These are phyloP conservation scores for Pseudomyrmex flavicornis DNA, from an alignment of 1,140 invertebrate genomes.

Conservation along the genomic window DNA sequence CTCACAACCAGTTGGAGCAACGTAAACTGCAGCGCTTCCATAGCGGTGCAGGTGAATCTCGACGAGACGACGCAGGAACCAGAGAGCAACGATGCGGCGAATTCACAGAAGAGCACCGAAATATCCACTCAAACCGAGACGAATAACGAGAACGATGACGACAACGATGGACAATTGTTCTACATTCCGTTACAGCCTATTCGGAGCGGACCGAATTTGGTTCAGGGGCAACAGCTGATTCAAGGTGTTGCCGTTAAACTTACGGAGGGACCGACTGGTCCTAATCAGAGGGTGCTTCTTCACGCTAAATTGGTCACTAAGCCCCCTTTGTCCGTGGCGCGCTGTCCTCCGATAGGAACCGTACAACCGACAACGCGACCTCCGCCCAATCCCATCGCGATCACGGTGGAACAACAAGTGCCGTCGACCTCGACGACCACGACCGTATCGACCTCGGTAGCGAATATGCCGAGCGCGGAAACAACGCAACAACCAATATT, in stretches of 20 bases:
- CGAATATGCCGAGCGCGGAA: conserved; percentile 61
- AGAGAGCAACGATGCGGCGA: conserved; percentile 52
- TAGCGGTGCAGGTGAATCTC: conserved; percentile 87
- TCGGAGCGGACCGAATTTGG: conserved; percentile 82
- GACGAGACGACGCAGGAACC: conserved; percentile 76
- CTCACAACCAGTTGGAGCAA: conserved; percentile 82
- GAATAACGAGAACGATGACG: conserved; percentile 83
- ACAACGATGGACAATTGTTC: conserved; percentile 87
- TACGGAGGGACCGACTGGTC: conserved; percentile 87
- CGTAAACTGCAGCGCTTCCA: conserved; percentile 85
- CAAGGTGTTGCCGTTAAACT: conserved; percentile 89
- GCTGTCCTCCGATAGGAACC: conserved; percentile 86
- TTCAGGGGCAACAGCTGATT: conserved; percentile 85
- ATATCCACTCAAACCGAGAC: conserved; percentile 86
- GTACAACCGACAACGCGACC: conserved; percentile 86
- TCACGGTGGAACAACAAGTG: conserved; percentile 58
- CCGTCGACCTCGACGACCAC: conserved; percentile 74
- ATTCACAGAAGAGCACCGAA: conserved; percentile 81
- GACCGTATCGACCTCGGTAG: conserved; percentile 26
- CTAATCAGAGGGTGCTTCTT: conserved; percentile 88
- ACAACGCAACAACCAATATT: conserved; percentile 60
- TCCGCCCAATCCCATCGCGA: conserved; percentile 68
- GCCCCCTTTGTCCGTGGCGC: conserved; percentile 85
- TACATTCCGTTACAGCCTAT: conserved; percentile 89
- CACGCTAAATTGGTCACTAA: conserved; percentile 89